Evolutionary conservation across 2,113 vertebrate species (phyloP).

Genomic region (Pterocles orientalis): DNA sequence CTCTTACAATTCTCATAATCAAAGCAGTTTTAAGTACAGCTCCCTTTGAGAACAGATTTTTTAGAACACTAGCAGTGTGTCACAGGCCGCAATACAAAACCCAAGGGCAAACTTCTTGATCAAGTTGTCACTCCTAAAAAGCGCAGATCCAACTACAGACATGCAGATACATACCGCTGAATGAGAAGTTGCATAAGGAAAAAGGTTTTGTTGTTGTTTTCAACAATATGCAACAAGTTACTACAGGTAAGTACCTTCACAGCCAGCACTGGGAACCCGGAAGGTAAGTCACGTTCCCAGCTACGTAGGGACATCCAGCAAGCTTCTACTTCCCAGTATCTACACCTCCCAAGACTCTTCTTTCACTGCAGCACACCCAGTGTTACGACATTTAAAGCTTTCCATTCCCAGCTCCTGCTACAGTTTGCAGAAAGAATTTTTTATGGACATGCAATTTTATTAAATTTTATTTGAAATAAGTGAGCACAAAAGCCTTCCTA

Average conservation of each 20-base stretch:
- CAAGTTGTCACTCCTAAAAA: slow-evolving; percentile 62
- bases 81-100: slow-evolving; percentile 59
- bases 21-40: slow-evolving; percentile 46
- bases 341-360: background rate
- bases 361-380: background rate
- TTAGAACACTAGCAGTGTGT: slow-evolving; percentile 40
- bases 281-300: background rate
- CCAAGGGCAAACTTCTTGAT: slow-evolving; percentile 69
- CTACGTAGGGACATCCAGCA: fast-evolving
- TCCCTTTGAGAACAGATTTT: background rate
- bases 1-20: slow-evolving; percentile 53
- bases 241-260: background rate
- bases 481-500: background rate
- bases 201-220: background rate
- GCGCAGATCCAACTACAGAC: background rate
- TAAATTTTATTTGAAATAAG: background rate
- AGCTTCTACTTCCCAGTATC: background rate
- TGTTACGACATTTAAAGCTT: background rate
- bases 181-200: slow-evolving; percentile 9
- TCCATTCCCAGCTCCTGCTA: background rate
- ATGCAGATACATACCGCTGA: background rate
- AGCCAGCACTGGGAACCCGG: background rate
- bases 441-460: background rate
- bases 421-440: background rate
- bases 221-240: background rate